Percentiles rank a stretch among this genome's conserved stretches.
phyloP scores from a whole-genome alignment of 2,888 invertebrate species.

The Trissolcus brochymenae region DNA sequence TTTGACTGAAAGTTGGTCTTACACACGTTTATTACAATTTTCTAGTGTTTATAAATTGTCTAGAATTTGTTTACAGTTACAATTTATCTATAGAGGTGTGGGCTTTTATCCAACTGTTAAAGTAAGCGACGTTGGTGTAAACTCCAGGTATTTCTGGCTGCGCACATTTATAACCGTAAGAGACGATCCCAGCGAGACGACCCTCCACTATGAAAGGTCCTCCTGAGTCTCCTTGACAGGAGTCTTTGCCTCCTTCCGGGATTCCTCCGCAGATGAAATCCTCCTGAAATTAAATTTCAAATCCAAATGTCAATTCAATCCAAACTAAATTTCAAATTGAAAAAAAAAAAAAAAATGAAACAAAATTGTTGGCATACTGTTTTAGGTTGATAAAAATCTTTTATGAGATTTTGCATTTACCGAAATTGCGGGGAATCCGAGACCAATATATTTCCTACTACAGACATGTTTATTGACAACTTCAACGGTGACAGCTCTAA shows the following conservation, averaged over 20 bases:
- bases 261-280: conserved; percentile 42
- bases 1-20: too few relatives aligned
- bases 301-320: too few relatives aligned
- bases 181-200: conserved; percentile 41
- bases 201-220: conserved; percentile 40
- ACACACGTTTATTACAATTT: neutral
- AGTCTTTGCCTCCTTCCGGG: conserved; percentile 44
- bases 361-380: too few relatives aligned
- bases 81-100: too few relatives aligned
- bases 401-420: too few relatives aligned
- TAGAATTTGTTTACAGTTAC: neutral
- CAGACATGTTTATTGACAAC: conserved; percentile 78
- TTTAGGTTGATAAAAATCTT: too few relatives aligned
- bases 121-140: conserved; percentile 44
- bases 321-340: neutral
- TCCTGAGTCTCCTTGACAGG: conserved; percentile 49
- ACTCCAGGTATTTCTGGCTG: conserved; percentile 41
- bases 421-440: conserved; percentile 30
- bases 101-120: conserved; percentile 21
- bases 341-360: too few relatives aligned
- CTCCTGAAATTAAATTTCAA: conserved; percentile 13
- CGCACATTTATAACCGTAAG: conserved; percentile 36
- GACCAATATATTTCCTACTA: conserved; percentile 69
- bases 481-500: conserved; percentile 77
- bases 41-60: neutral